A percentile compares a stretch with the other conserved stretches of the same genome.
phyloP scores from a whole-genome alignment of 2,797 vertebrate genomes.

The Valencia hispanica region DNA sequence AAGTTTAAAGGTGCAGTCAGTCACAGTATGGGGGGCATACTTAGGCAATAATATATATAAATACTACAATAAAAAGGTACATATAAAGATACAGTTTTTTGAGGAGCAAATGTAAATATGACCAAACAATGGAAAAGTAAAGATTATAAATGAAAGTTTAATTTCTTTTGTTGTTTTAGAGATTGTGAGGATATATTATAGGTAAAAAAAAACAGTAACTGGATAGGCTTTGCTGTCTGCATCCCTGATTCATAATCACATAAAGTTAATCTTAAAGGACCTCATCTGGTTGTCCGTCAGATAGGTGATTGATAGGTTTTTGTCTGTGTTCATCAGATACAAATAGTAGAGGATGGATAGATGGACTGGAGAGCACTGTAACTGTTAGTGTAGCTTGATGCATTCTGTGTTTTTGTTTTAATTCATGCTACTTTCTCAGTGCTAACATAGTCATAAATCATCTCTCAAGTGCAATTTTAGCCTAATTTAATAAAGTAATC shows the following conservation, averaged over 20 bases:
- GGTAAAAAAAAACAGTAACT: neutral
- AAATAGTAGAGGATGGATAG: conserved; percentile 39
- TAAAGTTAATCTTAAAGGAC: conserved; percentile 42
- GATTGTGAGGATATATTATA: neutral
- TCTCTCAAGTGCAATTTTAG: neutral
- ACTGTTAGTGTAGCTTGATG: neutral
- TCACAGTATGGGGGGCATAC: neutral
- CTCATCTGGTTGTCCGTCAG: conserved; percentile 33
- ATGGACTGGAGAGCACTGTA: neutral
- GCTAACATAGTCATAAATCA: neutral
- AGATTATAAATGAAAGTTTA: neutral
- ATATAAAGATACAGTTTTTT: too few species aligned
- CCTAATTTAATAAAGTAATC: neutral
- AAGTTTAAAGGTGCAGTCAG: too few species aligned
- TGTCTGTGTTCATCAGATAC: neutral
- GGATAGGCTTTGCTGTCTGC: conserved; percentile 1
- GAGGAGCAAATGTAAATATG: neutral
- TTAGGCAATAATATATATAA: too few species aligned
- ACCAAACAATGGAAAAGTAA: neutral
- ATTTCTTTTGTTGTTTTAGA: neutral
- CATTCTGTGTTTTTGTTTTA: neutral
- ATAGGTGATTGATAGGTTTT: conserved; percentile 36
- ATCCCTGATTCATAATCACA: conserved; percentile 21
- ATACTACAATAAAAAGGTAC: too few species aligned
- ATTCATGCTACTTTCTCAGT: neutral